phyloP scores from a whole-genome alignment of 2,113 vertebrate species.

The Natator depressus region DNA sequence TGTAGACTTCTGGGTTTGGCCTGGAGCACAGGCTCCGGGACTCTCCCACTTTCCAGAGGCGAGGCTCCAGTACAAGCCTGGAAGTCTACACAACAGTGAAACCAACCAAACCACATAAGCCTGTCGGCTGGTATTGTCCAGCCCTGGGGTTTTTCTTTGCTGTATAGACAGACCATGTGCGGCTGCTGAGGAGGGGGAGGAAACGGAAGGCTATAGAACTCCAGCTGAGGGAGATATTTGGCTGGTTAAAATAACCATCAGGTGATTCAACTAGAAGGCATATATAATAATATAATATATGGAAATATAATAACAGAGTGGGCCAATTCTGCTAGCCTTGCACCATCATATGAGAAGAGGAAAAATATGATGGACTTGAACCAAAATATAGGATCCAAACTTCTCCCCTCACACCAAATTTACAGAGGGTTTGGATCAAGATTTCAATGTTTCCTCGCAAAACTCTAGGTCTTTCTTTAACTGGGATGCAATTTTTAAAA shows the following conservation, averaged over 20 bases:
- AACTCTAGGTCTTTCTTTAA: neutral
- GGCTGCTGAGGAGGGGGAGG: no score
- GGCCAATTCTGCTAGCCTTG: neutral
- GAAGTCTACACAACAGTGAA: no score
- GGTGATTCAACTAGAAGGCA: neutral
- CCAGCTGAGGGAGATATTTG: neutral
- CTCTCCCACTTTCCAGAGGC: no score
- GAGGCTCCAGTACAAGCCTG: no score
- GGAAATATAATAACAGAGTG: neutral
- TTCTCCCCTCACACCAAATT: neutral
- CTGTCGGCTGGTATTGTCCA: no score
- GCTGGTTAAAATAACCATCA: neutral
- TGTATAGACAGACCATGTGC: no score
- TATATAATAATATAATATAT: neutral
- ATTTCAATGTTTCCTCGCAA: neutral
- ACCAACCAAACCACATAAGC: no score
- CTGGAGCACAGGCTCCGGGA: no score
- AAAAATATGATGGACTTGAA: neutral
- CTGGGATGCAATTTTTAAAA: rapidly evolving
- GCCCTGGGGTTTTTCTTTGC: no score
- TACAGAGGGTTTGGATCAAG: neutral
- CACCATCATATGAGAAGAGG: neutral
- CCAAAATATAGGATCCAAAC: neutral
- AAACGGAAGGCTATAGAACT: neutral
- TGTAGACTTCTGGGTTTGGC: no score